Evolutionary conservation across 2,113 vertebrate species (phyloP).

Genomic region (Chaenocephalus aceratus): DNA sequence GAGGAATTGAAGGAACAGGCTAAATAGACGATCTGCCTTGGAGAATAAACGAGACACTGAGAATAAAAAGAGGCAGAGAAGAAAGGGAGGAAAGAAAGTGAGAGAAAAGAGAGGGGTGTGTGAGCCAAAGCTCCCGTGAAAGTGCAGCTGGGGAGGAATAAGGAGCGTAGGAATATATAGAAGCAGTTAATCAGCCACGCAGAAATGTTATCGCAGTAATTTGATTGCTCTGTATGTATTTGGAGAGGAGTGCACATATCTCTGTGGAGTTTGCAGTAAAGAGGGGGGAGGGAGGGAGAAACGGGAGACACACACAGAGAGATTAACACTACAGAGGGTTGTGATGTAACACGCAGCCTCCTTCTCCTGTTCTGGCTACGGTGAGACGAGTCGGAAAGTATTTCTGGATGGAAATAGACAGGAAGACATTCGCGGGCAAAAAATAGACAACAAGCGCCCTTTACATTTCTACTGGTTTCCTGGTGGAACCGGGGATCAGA

Average conservation of each 20-base stretch:
- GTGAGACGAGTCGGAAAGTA: conserved; percentile 68
- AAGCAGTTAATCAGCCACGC: conserved; percentile 76
- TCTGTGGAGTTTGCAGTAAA: conserved; percentile 54
- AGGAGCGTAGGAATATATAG: conserved; percentile 78
- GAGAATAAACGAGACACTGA: conserved; percentile 41
- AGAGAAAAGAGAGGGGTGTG: conserved; percentile 40
- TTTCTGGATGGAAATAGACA: conserved; percentile 57
- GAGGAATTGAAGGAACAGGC: conserved; percentile 38
- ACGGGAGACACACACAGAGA: conserved; percentile 24
- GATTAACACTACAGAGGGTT: conserved; percentile 56
- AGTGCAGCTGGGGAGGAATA: conserved; percentile 67
- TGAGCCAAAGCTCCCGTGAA: conserved; percentile 64
- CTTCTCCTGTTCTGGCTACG: conserved; percentile 53
- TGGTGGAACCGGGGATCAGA: conserved; percentile 50
- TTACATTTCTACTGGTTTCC: conserved; percentile 50
- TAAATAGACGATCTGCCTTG: conserved; percentile 56
- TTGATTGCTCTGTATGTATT: conserved; percentile 75
- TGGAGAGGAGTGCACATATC: conserved; percentile 58
- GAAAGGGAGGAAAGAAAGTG: conserved; percentile 23
- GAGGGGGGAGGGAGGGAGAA: conserved; percentile 36
- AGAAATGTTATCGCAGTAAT: conserved; percentile 80
- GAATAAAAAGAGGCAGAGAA: conserved; percentile 12
- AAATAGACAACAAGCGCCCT: conserved; percentile 62
- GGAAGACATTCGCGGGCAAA: conserved; percentile 42
- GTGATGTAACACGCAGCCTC: conserved; percentile 64